phyloP scores from a whole-genome alignment of 30 jellyfish, hydroid and myxozoan species.

The Turritopsis rubra region DNA sequence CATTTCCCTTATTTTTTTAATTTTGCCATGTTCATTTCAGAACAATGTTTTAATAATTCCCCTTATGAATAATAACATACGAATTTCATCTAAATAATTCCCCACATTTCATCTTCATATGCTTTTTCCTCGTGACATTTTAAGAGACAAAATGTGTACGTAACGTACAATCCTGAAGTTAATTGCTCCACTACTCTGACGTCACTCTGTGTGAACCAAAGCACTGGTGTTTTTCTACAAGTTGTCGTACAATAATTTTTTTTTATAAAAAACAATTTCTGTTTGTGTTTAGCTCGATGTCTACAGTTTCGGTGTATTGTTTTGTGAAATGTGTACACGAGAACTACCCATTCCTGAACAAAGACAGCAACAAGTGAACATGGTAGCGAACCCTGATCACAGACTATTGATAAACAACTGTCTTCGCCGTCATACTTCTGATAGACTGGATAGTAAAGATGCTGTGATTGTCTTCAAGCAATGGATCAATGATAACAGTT shows the following conservation, averaged over 20 bases:
- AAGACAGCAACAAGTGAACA: constrained; percentile 56
- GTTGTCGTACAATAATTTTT: too few species aligned
- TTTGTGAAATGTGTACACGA: constrained; percentile 79
- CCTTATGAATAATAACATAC: too few species aligned
- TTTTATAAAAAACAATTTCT: too few species aligned
- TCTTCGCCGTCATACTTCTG: neutral
- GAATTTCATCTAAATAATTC: too few species aligned
- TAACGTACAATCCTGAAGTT: too few species aligned
- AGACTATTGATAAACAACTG: constrained; percentile 41
- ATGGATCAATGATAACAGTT: constrained; percentile 5
- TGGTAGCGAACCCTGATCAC: constrained; percentile 37
- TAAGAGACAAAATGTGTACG: too few species aligned
- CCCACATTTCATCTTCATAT: neutral
- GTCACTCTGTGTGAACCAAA: too few species aligned
- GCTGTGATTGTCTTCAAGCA: constrained; percentile 12
- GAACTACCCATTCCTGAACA: constrained; percentile 79
- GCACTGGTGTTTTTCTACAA: too few species aligned
- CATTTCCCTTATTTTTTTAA: too few species aligned
- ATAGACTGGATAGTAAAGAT: constrained; percentile 17
- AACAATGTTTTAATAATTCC: too few species aligned
- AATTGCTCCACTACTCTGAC: too few species aligned
- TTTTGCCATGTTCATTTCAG: too few species aligned
- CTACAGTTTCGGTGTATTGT: constrained; percentile 80
- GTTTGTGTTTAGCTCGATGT: constrained; percentile 54
- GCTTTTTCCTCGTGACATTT: neutral